Evolutionary conservation across 2,113 vertebrate species (phyloP).

Genomic region (Ceuthmochares aereus): DNA sequence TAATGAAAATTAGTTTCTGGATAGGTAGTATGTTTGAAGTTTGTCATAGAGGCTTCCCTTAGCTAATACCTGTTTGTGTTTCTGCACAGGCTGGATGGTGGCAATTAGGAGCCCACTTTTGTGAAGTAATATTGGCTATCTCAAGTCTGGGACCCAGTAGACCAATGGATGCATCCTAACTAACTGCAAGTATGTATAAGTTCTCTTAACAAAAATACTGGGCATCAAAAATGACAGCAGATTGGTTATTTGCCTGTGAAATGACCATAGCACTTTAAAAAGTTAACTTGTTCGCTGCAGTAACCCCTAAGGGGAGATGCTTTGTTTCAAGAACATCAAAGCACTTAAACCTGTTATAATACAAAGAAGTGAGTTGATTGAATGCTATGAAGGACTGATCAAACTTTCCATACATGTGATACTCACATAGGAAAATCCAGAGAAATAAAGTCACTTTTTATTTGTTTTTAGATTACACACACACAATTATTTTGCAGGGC

Average conservation of each 20-base stretch:
- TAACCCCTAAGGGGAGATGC: background rate
- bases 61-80: background rate
- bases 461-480: background rate
- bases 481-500: background rate
- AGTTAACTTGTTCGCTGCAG: background rate
- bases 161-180: background rate
- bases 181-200: background rate
- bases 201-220: background rate
- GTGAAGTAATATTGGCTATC: background rate
- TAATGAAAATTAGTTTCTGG: background rate
- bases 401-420: background rate
- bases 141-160: background rate
- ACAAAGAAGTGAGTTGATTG: background rate
- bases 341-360: background rate
- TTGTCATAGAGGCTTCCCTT: background rate
- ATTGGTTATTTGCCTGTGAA: background rate
- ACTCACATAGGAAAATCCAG: background rate
- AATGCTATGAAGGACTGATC: background rate
- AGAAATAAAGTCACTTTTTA: background rate
- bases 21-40: background rate
- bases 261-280: background rate
- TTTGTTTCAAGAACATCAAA: background rate
- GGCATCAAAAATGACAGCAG: background rate
- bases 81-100: rapidly evolving
- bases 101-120: background rate